A percentile compares a stretch with the other conserved stretches of the same genome.
Evolutionary conservation across 2,113 vertebrate species (phyloP).

Genomic region (Tupaia chinensis): DNA sequence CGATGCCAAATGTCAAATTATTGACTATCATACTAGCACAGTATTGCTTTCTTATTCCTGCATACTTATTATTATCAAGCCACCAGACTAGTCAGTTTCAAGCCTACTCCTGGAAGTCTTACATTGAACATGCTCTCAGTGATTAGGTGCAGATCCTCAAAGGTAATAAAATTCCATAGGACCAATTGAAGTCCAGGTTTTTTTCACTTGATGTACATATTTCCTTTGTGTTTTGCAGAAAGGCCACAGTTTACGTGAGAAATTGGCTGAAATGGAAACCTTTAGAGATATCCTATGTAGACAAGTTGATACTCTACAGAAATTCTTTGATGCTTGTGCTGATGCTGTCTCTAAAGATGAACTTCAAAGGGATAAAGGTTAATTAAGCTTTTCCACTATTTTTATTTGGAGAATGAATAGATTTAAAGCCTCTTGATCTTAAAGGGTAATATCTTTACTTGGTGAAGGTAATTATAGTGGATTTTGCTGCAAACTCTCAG

Average conservation of each 20-base stretch:
- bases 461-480: constrained; percentile 64
- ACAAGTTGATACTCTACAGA: constrained; percentile 92
- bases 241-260: constrained; percentile 97
- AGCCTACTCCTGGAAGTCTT: background rate
- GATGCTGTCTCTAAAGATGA: constrained; percentile 96
- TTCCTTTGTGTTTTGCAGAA: constrained; percentile 89
- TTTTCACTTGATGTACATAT: background rate
- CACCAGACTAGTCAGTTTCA: background rate
- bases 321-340: constrained; percentile 93
- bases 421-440: constrained; percentile 75
- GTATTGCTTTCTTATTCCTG: constrained; percentile 17
- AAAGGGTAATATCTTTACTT: constrained; percentile 76
- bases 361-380: constrained; percentile 97
- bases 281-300: constrained; percentile 96
- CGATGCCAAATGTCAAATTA: constrained; percentile 52
- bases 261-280: constrained; percentile 99
- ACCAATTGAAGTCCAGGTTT: background rate
- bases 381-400: constrained; percentile 79
- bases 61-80: background rate
- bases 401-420: constrained; percentile 77
- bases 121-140: background rate
- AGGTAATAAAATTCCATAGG: background rate
- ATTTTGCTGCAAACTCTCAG: constrained; percentile 34
- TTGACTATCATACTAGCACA: background rate
- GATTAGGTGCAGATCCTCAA: constrained; percentile 2